phyloP scores from a whole-genome alignment of 2,888 invertebrate genomes.

The Drosophila melanocephala region DNA sequence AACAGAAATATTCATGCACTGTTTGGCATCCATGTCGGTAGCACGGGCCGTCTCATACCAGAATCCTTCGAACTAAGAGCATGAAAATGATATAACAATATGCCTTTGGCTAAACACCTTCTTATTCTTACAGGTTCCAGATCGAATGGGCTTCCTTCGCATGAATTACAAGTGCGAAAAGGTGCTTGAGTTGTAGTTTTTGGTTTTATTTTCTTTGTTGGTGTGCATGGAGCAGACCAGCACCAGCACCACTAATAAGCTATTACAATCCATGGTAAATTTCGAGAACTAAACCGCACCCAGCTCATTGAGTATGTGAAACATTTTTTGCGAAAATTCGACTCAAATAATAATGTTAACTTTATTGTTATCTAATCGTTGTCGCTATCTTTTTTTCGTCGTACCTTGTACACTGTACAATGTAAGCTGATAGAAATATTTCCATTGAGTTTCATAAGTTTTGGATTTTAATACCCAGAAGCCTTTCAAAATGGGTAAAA shows the following conservation, averaged over 20 bases:
- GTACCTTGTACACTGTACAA: not conserved
- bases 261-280: conserved; percentile 11
- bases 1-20: conserved; percentile 19
- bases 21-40: not conserved
- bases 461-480: not conserved
- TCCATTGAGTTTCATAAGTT: not conserved
- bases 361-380: conserved; percentile 6
- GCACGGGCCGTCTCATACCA: conserved; percentile 41
- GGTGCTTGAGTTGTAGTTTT: too few species aligned
- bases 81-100: not conserved
- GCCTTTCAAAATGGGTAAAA: not conserved
- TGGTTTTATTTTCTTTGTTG: not conserved
- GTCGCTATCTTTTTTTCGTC: not conserved
- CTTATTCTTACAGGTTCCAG: conserved; percentile 29
- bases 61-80: conserved; percentile 24
- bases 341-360: conserved; percentile 26
- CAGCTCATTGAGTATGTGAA: conserved; percentile 20
- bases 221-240: conserved; percentile 12
- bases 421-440: not conserved
- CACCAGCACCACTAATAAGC: conserved; percentile 15
- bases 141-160: conserved; percentile 11
- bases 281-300: not conserved
- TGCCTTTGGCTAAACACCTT: not conserved
- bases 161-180: not conserved
- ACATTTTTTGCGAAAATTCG: too few species aligned